Percentiles rank a stretch among this genome's conserved stretches.
Evolutionary conservation across 2,113 vertebrate genomes (phyloP).

Genomic region (Muntiacus muntjak): DNA sequence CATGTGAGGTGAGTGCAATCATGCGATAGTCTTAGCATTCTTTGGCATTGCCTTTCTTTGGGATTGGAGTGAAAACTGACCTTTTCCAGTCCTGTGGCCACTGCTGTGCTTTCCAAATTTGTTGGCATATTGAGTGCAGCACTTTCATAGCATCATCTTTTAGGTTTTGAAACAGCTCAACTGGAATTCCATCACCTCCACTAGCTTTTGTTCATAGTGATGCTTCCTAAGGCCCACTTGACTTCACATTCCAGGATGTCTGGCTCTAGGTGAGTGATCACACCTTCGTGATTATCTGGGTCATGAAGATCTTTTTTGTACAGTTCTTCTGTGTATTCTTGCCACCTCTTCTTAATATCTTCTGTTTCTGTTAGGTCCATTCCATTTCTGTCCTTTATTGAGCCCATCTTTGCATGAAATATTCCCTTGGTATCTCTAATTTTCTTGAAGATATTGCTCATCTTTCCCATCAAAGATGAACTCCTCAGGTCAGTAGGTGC

Average conservation of each 20-base stretch:
- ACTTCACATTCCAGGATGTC: not conserved
- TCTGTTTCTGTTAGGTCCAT: not conserved
- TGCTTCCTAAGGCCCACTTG: not conserved
- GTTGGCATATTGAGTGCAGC: not conserved
- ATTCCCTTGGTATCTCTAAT: not conserved
- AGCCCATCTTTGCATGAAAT: not conserved
- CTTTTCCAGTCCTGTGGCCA: too few relatives aligned
- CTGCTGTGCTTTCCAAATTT: not conserved
- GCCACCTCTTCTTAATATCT: not conserved
- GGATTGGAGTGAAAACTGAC: too few relatives aligned
- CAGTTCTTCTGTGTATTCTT: not conserved
- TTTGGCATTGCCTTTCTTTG: too few relatives aligned
- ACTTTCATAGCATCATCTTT: not conserved
- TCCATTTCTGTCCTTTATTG: not conserved
- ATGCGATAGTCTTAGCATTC: too few relatives aligned
- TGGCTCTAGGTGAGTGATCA: not conserved
- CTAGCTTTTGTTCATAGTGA: not conserved
- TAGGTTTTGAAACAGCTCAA: not conserved
- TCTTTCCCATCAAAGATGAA: not conserved
- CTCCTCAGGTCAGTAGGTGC: not conserved
- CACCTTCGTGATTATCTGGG: not conserved
- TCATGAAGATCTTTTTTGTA: not conserved
- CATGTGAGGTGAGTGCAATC: too few relatives aligned
- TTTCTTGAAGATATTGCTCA: not conserved
- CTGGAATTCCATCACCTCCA: not conserved